These are phyloP conservation scores for Remorina albescens DNA, from an alignment of 2,797 vertebrate species.

Conservation along the genomic window DNA sequence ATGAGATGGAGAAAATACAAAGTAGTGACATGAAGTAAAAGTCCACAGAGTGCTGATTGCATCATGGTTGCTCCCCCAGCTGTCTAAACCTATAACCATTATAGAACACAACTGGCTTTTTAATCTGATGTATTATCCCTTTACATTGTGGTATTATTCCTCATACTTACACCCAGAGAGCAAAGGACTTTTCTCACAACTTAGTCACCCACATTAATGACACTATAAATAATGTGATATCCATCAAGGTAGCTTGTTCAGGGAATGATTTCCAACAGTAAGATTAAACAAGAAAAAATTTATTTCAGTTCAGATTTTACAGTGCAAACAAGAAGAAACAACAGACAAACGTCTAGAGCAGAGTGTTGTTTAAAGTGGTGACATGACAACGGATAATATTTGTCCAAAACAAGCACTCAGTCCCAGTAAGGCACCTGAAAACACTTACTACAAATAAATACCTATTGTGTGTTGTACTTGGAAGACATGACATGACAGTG, in stretches of 20 bases:
- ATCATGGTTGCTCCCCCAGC: no score
- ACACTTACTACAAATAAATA: slow-evolving; percentile 50
- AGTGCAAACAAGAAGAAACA: slow-evolving; percentile 54
- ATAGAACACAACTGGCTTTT: no score
- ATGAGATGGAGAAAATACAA: no score
- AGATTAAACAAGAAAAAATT: slow-evolving; percentile 58
- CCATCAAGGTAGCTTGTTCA: not conserved
- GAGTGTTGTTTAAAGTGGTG: slow-evolving; percentile 43
- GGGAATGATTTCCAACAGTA: slow-evolving; percentile 21
- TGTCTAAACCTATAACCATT: no score
- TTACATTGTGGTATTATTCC: not conserved
- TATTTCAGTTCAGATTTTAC: slow-evolving; percentile 65
- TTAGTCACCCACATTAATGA: not conserved
- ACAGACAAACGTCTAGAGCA: not conserved
- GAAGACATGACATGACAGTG: slow-evolving; percentile 65
- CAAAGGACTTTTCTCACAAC: not conserved
- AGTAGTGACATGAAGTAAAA: no score
- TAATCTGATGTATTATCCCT: not conserved
- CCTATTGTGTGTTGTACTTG: slow-evolving; percentile 32
- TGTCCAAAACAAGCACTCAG: slow-evolving; percentile 42
- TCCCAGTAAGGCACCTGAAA: slow-evolving; percentile 68
- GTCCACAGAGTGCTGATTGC: no score
- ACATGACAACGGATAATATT: slow-evolving; percentile 28
- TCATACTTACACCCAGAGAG: not conserved
- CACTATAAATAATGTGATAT: not conserved